Percentiles rank a stretch among this genome's conserved stretches.
phyloP scores from a whole-genome alignment of 2,888 invertebrate genomes.

The Melitaea athalia region DNA sequence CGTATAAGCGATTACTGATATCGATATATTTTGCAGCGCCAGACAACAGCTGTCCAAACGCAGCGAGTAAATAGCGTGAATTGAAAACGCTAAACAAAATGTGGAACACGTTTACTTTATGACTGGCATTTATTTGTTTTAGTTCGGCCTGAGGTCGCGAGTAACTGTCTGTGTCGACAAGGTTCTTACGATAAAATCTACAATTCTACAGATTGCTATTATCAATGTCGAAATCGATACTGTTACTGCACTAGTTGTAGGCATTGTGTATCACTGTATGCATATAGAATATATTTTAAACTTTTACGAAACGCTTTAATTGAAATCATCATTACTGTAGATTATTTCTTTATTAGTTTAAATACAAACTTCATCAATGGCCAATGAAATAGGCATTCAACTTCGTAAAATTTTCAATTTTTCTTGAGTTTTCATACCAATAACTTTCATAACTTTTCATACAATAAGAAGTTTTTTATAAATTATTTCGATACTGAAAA shows the following conservation, averaged over 20 bases:
- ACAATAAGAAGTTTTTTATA: no score
- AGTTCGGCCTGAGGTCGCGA: slow-evolving; percentile 43
- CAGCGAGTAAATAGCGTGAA: slow-evolving; percentile 44
- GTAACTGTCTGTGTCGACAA: slow-evolving; percentile 41
- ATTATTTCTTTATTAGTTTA: not conserved
- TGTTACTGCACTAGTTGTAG: slow-evolving; percentile 35
- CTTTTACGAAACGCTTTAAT: no score
- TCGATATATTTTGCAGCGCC: slow-evolving; percentile 43
- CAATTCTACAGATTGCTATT: slow-evolving; percentile 39
- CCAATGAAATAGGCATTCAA: no score
- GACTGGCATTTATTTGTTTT: slow-evolving; percentile 45
- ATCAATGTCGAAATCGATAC: slow-evolving; percentile 39
- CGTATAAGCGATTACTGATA: slow-evolving; percentile 26
- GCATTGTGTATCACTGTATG: not conserved
- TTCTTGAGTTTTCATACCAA: no score
- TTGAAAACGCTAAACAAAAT: slow-evolving; percentile 39
- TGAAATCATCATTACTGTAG: not conserved
- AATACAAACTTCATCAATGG: no score
- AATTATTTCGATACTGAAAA: no score
- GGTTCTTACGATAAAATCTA: slow-evolving; percentile 41
- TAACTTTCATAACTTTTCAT: no score
- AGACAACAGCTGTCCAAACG: slow-evolving; percentile 60
- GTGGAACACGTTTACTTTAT: slow-evolving; percentile 42
- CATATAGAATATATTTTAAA: slow-evolving; percentile 3
- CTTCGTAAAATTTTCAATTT: no score